Percentiles rank a stretch among this genome's conserved stretches.
Conservation (phyloP, 2,113 vertebrate species). For the Mesembrinibis cayennensis region DNA sequence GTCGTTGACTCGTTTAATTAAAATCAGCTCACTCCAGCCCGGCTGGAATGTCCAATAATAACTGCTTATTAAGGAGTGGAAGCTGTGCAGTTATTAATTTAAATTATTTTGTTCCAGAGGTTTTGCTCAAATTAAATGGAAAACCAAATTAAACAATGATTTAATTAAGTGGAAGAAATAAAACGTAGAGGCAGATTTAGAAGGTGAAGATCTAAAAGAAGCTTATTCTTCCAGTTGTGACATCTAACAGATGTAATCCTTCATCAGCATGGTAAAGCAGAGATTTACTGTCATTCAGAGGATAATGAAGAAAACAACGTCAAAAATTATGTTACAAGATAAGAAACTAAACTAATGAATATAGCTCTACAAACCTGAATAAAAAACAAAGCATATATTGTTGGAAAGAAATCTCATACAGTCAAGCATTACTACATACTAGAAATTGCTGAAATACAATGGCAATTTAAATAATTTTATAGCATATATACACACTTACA, state of each 20-base stretch:
- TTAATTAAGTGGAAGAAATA: constrained; percentile 65
- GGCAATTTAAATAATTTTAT: not conserved
- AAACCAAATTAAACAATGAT: constrained; percentile 63
- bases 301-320: constrained; percentile 43
- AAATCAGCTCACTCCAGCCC: constrained; percentile 40
- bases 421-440: not conserved
- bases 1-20: constrained; percentile 63
- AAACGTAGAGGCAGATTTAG: constrained; percentile 23
- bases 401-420: not conserved
- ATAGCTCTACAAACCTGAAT: constrained; percentile 6
- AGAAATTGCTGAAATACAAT: not conserved
- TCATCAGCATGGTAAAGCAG: constrained; percentile 6
- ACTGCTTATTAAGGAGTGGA: constrained; percentile 50
- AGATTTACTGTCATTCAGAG: constrained; percentile 56
- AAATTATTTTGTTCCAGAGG: constrained; percentile 67
- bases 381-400: constrained; percentile 27
- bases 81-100: constrained; percentile 60
- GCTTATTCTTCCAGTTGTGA: not conserved
- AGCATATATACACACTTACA: not conserved
- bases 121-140: constrained; percentile 63
- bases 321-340: constrained; percentile 52
- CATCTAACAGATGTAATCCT: constrained; percentile 60
- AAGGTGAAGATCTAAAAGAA: constrained; percentile 53
- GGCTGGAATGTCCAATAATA: constrained; percentile 52
- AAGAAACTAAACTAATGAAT: constrained; percentile 49